A percentile compares a stretch with the other conserved stretches of the same genome.
phyloP scores from a whole-genome alignment of 1,140 invertebrate genomes.

The Heliconius congener region DNA sequence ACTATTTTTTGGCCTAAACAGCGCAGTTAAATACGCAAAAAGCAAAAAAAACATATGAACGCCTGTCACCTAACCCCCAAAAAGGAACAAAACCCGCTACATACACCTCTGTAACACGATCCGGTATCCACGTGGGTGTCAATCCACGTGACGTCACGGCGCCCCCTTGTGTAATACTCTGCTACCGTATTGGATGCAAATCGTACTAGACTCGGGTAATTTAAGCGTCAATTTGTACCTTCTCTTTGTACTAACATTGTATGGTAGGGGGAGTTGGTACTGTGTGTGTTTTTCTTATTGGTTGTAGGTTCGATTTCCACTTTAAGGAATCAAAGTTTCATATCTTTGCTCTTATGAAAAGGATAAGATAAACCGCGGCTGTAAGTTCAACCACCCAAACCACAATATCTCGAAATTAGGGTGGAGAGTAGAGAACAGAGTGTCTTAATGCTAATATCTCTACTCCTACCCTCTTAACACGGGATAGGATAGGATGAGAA shows the following conservation, averaged over 20 bases:
- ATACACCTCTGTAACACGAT: conserved; percentile 18
- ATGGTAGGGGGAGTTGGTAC: conserved; percentile 15
- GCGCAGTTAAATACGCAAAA: neutral
- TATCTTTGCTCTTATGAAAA: too few relatives aligned
- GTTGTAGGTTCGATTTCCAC: too few relatives aligned
- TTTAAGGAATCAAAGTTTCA: too few relatives aligned
- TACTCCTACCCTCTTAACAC: too few relatives aligned
- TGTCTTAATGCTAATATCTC: too few relatives aligned
- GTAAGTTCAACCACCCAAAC: too few relatives aligned
- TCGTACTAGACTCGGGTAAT: conserved; percentile 53
- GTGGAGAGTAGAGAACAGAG: too few relatives aligned
- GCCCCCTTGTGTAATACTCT: conserved; percentile 41
- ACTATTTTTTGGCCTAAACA: too few relatives aligned
- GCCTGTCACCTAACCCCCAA: neutral
- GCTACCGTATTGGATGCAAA: conserved; percentile 55
- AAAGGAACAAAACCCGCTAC: conserved; percentile 4
- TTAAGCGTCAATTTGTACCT: conserved; percentile 52
- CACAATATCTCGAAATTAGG: too few relatives aligned
- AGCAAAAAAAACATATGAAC: neutral
- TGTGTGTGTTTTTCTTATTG: neutral
- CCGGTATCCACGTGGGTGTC: conserved; percentile 22
- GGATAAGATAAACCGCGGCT: too few relatives aligned
- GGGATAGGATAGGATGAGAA: too few relatives aligned
- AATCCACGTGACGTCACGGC: conserved; percentile 25
- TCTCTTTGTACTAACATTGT: conserved; percentile 20